Base-by-base conservation (phyloP, 2,113 vertebrate genomes). In the Chrysemys picta region DNA sequence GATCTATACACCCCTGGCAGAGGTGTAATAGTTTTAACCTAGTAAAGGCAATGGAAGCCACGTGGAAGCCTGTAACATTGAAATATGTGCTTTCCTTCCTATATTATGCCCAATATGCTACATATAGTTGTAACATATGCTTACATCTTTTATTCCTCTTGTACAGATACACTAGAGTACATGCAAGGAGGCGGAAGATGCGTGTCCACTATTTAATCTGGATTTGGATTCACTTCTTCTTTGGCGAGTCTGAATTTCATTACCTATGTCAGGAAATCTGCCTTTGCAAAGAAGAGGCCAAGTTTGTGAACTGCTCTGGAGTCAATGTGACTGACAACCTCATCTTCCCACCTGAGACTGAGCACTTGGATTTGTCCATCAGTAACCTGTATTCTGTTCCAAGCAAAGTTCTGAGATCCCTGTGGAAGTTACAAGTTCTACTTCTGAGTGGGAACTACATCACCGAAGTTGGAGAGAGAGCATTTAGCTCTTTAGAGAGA, bases 391-490 rank as follows among this genome's bases (percentile, higher is more conserved):
- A 95, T 35, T 2, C 92, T 85, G 59, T 99, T 83, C 97, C 96
- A 2, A 4, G 85, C 4, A 81, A 82, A 81, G 96, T 96, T n/a
- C 98, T 99, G 78, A 78, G 42, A 54, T 91, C 54, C 22, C 97
- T 97, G 42, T 98, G 98, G 80, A 98, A 97, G 72, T 97, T 99
- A 3, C 93, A 95, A 0, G 93, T 98, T 4, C 98, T 99, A 24
- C 96, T 99, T 62, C 95, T 99, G 54, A 98, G 98, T 57, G 96
- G 98, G 94, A 99, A 99, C 95, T 91, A 94, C 91, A 98, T 99
- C 86, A 96, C 87, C 35, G 25, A 49, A 45, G 89, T 98, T 90
- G 94, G 95, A 47, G 95, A 98, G 21, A 97, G 97, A 10, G 94
- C 96, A 27, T 99, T 99, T 92, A 92, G 91, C 1, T 95, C 96